phyloP scores from a whole-genome alignment of 2,113 vertebrate genomes.

The Mastomys coucha region DNA sequence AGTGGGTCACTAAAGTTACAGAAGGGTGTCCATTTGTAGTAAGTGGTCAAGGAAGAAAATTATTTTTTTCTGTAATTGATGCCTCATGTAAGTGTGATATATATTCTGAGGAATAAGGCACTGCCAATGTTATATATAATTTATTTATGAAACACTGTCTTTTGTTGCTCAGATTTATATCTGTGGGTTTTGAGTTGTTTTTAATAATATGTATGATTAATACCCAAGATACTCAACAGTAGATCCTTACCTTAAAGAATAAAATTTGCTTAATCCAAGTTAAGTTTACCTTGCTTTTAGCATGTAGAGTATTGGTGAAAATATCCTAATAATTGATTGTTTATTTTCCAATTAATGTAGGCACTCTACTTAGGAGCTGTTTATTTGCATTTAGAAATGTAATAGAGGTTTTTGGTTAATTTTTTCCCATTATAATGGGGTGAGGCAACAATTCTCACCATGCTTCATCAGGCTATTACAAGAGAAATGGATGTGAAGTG shows the following conservation, averaged over 20 bases:
- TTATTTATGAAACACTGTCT: background rate
- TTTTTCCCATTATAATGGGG: constrained; percentile 59
- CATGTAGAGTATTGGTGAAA: constrained; percentile 49
- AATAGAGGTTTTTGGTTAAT: constrained; percentile 65
- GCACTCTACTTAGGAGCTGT: constrained; percentile 32
- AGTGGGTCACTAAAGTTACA: background rate
- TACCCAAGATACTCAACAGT: background rate
- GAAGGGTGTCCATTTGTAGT: constrained; percentile 30
- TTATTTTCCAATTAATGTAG: constrained; percentile 55
- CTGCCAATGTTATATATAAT: background rate
- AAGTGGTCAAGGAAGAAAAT: background rate
- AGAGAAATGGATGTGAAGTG: constrained; percentile 56
- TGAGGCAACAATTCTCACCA: background rate
- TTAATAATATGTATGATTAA: constrained; percentile 38
- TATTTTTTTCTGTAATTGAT: constrained; percentile 22
- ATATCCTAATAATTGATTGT: constrained; percentile 5
- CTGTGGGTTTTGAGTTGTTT: background rate
- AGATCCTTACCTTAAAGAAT: constrained; percentile 48
- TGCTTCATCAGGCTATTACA: constrained; percentile 42
- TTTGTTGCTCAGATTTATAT: constrained; percentile 32
- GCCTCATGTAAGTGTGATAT: background rate
- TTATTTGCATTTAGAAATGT: constrained; percentile 59
- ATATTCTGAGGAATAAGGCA: constrained; percentile 5
- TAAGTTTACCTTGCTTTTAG: constrained; percentile 47
- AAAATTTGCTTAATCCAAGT: constrained; percentile 42